Conservation (phyloP, 2,113 vertebrate genomes). For the Grammomys surdaster region DNA sequence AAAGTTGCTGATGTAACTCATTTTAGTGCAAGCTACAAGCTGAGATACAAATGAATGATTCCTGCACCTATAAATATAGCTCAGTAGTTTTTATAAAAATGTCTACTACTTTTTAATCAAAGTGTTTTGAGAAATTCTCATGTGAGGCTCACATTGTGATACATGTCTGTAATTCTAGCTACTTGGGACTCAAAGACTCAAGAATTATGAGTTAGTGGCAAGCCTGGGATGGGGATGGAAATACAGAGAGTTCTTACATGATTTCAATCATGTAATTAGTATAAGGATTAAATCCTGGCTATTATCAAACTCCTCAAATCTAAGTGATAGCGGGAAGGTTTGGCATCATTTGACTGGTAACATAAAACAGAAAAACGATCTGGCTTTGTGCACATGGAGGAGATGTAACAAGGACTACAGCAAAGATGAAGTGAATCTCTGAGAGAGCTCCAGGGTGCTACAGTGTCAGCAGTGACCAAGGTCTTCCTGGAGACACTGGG, state of each 20-base stretch:
- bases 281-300: background rate
- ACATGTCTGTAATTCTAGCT: background rate
- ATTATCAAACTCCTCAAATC: background rate
- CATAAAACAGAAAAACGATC: background rate
- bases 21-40: background rate
- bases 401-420: background rate
- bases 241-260: background rate
- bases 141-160: background rate
- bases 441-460: too few relatives aligned
- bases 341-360: constrained; percentile 12
- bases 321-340: background rate
- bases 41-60: background rate
- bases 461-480: background rate
- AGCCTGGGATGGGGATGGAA: background rate
- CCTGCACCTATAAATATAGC: background rate
- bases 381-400: background rate
- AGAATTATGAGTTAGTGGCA: background rate
- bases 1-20: background rate
- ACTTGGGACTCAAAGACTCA: background rate
- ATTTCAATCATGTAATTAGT: background rate
- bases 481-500: background rate
- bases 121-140: background rate
- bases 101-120: background rate
- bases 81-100: background rate
- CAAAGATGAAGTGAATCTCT: background rate